Conservation (phyloP, 2,113 vertebrate species). For the Trematomus loennbergii region DNA sequence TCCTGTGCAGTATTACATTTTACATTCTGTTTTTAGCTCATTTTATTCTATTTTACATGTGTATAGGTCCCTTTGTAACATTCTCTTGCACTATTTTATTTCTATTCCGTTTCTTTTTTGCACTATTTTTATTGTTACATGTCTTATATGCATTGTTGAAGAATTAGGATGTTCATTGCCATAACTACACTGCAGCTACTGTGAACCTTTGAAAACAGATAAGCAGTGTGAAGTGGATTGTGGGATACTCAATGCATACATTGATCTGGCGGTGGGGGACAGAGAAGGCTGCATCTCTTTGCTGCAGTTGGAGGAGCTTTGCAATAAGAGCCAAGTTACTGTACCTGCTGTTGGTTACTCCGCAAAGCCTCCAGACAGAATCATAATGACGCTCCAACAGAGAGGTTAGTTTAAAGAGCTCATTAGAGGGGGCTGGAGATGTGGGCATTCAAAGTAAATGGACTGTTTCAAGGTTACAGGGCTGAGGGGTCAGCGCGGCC, state of each 20-base stretch:
- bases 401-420: constrained; percentile 29
- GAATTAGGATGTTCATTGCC: too few relatives aligned
- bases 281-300: too few relatives aligned
- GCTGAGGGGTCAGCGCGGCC: background rate
- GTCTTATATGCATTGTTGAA: too few relatives aligned
- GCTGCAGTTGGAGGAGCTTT: background rate
- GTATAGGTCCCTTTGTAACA: too few relatives aligned
- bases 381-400: background rate
- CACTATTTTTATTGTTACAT: too few relatives aligned
- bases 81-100: too few relatives aligned
- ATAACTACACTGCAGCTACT: too few relatives aligned
- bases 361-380: background rate
- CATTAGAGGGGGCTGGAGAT: constrained; percentile 30
- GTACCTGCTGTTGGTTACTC: background rate
- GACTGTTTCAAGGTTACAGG: constrained; percentile 10
- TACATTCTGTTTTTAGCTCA: too few relatives aligned
- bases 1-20: too few relatives aligned
- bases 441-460: constrained; percentile 14
- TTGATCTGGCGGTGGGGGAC: background rate
- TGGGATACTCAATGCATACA: background rate
- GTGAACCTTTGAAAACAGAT: background rate
- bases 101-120: too few relatives aligned
- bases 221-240: background rate
- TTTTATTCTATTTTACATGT: too few relatives aligned
- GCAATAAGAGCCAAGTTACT: background rate